phyloP scores from a whole-genome alignment of 2,113 vertebrate genomes.

The Litocranius walleri region DNA sequence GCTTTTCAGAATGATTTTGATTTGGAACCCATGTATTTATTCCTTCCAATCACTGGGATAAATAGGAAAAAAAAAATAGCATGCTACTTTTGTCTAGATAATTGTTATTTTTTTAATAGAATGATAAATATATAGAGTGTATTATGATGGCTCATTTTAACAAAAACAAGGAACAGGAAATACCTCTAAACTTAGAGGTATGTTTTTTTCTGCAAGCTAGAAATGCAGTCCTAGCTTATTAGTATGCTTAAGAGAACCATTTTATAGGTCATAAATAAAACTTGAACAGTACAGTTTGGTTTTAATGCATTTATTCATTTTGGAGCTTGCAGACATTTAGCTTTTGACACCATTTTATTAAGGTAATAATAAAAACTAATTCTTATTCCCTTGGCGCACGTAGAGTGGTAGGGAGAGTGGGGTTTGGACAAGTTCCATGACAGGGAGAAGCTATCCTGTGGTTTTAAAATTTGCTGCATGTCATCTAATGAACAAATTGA shows the following conservation, averaged over 20 bases:
- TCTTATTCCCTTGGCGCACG: background rate
- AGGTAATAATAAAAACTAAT: conserved; percentile 40
- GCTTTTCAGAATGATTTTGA: conserved; percentile 20
- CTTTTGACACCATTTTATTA: conserved; percentile 29
- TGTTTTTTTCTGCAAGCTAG: background rate
- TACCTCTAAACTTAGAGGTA: background rate
- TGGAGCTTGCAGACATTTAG: conserved; percentile 21
- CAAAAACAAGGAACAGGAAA: background rate
- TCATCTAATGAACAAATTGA: background rate
- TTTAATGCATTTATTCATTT: conserved; percentile 45
- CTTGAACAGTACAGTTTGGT: background rate
- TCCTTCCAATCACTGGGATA: background rate
- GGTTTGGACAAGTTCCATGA: background rate
- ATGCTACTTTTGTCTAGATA: background rate
- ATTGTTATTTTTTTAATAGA: conserved; percentile 14
- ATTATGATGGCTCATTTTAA: conserved; percentile 16
- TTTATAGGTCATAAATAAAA: conserved; percentile 15
- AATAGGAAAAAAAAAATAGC: background rate
- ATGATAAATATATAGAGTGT: background rate
- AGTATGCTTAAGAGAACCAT: background rate
- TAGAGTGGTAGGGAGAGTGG: background rate
- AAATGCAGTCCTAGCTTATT: background rate
- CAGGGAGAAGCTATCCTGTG: background rate
- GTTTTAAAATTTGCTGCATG: background rate
- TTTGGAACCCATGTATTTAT: background rate